Base-by-base conservation (phyloP, 2,888 invertebrate genomes). In the Clunio marinus region DNA sequence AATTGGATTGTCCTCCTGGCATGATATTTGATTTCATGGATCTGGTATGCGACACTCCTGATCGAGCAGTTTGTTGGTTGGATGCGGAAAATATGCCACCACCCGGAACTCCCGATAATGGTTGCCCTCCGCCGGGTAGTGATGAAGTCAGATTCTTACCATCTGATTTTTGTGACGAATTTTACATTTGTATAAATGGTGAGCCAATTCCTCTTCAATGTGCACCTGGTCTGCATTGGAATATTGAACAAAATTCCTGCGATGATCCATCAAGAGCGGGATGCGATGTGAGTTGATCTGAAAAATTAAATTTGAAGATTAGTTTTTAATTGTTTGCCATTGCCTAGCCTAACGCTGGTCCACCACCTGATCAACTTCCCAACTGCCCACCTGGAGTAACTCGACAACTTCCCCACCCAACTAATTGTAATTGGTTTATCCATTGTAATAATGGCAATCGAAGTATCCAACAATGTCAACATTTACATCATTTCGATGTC, bases 401-500 rank as follows among this genome's bases (percentile, higher is more conserved):
- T 8, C 46, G 46, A 1, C 5, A 24, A 8, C 20, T 66, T 10
- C 66, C 66, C 4, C 66, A 66, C 55, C 66, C 66, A 2, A 20
- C n/a, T 1, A 22, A 66, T 32, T 66, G 66, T 20, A 35, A 55
- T 15, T 55, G 25, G 28, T 66, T 66, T 22, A 32, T 66, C n/a
- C 35, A 55, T 22, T 66, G 66, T 35, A 32, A 20, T 3, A 51
- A 51, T 27, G 55, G 51, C 13, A 66, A 51, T 13, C 10, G 66
- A 35, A 32, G 10, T 1, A 55, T 66, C 2, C 55, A 51, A 27
- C 46, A 46, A 15, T 66, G 66, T 15, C 66, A 22, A 13, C 66
- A 66, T 51, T 55, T 66, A 17, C 55, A 55, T 66, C 55, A 66
- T 24, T 66, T 66, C 55, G 66, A 66, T 15, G 25, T 45, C 8